Conservation (phyloP, 2,888 invertebrate species). For the Troides aeacus region DNA sequence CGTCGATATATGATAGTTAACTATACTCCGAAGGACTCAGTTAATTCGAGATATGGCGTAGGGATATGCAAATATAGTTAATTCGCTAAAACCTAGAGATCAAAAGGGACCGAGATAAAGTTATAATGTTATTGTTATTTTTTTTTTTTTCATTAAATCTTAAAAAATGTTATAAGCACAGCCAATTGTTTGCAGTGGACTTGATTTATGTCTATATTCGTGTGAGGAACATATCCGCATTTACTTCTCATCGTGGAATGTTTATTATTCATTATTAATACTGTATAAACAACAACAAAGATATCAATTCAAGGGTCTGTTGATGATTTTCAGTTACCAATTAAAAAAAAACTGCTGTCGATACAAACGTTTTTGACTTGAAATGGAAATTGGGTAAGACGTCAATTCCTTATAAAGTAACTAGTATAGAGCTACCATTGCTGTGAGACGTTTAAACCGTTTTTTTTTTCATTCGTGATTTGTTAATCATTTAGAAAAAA, state of each 20-base stretch:
- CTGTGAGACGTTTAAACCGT: no score
- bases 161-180: slow-evolving; percentile 60
- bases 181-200: slow-evolving; percentile 73
- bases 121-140: slow-evolving; percentile 42
- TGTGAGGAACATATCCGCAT: slow-evolving; percentile 40
- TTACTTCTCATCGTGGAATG: background rate
- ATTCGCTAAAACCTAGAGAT: slow-evolving; percentile 36
- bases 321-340: no score
- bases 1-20: slow-evolving; percentile 45
- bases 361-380: no score
- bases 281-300: no score
- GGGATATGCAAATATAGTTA: slow-evolving; percentile 46
- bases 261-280: background rate
- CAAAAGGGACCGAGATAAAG: slow-evolving; percentile 48
- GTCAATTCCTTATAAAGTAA: no score
- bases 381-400: no score
- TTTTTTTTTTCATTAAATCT: slow-evolving; percentile 42
- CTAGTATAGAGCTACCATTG: no score
- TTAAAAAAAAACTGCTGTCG: no score
- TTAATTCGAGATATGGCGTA: slow-evolving; percentile 36
- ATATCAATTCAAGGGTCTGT: no score
- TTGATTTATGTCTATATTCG: slow-evolving; percentile 48
- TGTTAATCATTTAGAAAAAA: no score
- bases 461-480: no score
- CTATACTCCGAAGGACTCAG: slow-evolving; percentile 28